Evolutionary conservation across 2,113 vertebrate genomes (phyloP).

Genomic region (Beaufortia kweichowensis): DNA sequence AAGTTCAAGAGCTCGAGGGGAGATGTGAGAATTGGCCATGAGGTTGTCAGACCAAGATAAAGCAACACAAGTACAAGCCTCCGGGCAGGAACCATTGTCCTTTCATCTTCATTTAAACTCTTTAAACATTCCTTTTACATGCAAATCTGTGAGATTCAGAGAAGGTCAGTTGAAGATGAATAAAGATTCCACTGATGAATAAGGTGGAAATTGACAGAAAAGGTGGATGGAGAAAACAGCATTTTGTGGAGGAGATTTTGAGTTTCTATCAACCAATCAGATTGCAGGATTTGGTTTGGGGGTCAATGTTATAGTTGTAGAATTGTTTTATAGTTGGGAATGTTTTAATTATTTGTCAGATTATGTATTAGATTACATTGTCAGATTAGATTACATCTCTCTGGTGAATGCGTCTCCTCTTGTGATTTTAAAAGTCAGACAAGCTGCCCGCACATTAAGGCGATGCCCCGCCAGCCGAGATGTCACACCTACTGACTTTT

Average conservation of each 20-base stretch:
- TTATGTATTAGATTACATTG: too few species aligned
- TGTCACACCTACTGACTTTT: background rate
- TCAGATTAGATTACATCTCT: too few species aligned
- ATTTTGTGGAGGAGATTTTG: too few species aligned
- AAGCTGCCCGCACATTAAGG: background rate
- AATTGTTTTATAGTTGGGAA: too few species aligned
- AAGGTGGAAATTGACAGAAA: background rate
- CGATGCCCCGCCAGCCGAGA: background rate
- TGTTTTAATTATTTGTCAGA: too few species aligned
- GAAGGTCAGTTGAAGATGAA: slow-evolving; percentile 67
- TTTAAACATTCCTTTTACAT: slow-evolving; percentile 63
- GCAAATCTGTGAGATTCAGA: slow-evolving; percentile 64
- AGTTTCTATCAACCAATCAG: too few species aligned
- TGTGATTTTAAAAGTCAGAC: background rate
- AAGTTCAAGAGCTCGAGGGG: slow-evolving; percentile 53
- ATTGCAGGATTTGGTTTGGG: too few species aligned
- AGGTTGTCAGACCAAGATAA: slow-evolving; percentile 51
- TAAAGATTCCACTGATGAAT: slow-evolving; percentile 56
- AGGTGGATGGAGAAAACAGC: background rate
- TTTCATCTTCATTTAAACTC: slow-evolving; percentile 63
- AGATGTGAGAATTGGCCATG: slow-evolving; percentile 35
- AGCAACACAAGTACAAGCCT: slow-evolving; percentile 55
- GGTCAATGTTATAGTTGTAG: too few species aligned
- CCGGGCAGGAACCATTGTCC: slow-evolving; percentile 41
- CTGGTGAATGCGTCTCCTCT: background rate